These are phyloP conservation scores for Spheniscus humboldti DNA, from an alignment of 2,797 vertebrate genomes.

Conservation along the genomic window DNA sequence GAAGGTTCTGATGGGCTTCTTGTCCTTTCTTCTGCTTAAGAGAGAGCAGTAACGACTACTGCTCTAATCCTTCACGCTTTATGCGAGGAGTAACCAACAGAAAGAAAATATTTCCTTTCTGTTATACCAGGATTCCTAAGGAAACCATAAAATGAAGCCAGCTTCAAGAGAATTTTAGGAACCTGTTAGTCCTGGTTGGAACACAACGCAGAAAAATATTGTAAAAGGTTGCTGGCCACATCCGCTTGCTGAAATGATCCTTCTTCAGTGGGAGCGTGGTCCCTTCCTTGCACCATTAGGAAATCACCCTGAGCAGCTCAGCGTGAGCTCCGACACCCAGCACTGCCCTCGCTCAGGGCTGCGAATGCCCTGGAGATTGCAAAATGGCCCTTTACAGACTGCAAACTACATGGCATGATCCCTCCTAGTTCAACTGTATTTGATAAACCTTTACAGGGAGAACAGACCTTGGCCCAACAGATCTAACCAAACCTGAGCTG, in stretches of 20 bases:
- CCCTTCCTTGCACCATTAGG: no score
- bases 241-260: no score
- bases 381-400: no score
- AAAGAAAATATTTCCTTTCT: not conserved
- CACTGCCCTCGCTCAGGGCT: not conserved
- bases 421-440: not conserved
- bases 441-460: not conserved
- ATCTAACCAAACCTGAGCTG: no score
- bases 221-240: not conserved
- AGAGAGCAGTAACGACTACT: not conserved
- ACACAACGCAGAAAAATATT: accelerated
- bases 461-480: accelerated
- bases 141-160: not conserved
- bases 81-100: not conserved
- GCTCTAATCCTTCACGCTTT: not conserved
- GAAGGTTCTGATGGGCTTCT: not conserved
- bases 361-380: accelerated
- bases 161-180: not conserved
- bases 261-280: no score
- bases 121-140: not conserved
- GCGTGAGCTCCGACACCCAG: not conserved
- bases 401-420: accelerated
- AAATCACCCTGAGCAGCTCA: not conserved
- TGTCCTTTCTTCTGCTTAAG: conserved; percentile 7
- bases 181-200: not conserved